A percentile compares a stretch with the other conserved stretches of the same genome.
Evolutionary conservation across 2,888 invertebrate genomes (phyloP).

Genomic region (Hydrotaea diabolus): DNA sequence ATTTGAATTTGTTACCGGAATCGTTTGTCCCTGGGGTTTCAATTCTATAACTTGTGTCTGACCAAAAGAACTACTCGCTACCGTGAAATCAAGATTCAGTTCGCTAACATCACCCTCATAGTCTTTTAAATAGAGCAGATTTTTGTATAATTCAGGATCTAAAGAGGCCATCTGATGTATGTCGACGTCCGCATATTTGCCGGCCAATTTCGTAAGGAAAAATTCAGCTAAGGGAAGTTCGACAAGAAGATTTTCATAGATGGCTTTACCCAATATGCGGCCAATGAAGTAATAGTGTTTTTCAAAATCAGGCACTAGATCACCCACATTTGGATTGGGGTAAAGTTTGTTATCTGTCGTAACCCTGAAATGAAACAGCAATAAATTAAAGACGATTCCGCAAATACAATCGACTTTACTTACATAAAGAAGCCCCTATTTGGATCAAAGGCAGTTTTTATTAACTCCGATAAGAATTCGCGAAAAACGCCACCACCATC

Average conservation of each 20-base stretch:
- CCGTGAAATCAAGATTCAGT: constrained; percentile 95
- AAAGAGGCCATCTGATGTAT: constrained; percentile 96
- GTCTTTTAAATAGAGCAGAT: constrained; percentile 92
- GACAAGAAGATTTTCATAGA: constrained; percentile 96
- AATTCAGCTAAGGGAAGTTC: constrained; percentile 98
- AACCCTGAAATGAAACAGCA: constrained; percentile 79
- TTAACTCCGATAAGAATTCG: constrained; percentile 95
- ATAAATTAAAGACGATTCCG: neutral
- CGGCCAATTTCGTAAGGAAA: constrained; percentile 93
- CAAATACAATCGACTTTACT: constrained; percentile 75
- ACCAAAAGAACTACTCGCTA: constrained; percentile 93
- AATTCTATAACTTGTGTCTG: constrained; percentile 94
- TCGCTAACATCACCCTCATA: constrained; percentile 93
- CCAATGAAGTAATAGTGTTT: constrained; percentile 98
- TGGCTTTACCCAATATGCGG: constrained; percentile 95
- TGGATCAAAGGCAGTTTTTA: constrained; percentile 97
- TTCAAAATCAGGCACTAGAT: constrained; percentile 91
- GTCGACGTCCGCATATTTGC: constrained; percentile 87
- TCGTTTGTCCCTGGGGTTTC: constrained; percentile 93
- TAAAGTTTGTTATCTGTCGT: constrained; percentile 96
- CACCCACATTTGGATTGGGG: constrained; percentile 95
- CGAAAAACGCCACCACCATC: constrained; percentile 98
- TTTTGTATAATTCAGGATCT: constrained; percentile 93
- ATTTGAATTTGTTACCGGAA: constrained; percentile 94
- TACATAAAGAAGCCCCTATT: constrained; percentile 93